A percentile compares a stretch with the other conserved stretches of the same genome.
Conservation (phyloP, 2,113 vertebrate species). For the Physeter macrocephalus region DNA sequence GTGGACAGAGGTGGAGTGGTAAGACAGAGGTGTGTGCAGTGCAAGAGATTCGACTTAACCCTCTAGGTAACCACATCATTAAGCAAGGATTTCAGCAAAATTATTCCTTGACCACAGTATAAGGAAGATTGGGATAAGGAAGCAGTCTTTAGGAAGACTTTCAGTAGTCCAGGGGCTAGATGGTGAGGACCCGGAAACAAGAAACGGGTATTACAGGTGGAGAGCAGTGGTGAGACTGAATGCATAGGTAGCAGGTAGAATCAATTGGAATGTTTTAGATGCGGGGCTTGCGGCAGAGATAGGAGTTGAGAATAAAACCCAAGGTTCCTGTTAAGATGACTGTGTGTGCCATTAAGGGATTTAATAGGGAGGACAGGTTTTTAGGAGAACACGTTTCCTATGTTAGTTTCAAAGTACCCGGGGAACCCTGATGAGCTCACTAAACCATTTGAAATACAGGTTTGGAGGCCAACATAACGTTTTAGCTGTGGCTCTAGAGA, state of each 20-base stretch:
- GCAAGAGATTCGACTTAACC: background rate
- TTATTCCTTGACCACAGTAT: background rate
- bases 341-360: background rate
- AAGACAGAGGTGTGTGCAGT: background rate
- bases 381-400: background rate
- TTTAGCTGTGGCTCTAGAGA: background rate
- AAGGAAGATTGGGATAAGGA: background rate
- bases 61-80: too few relatives aligned
- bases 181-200: background rate
- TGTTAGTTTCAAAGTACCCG: background rate
- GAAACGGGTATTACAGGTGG: background rate
- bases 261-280: background rate
- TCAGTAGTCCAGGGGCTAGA: background rate
- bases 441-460: background rate
- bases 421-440: background rate
- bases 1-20: background rate
- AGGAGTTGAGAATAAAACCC: background rate
- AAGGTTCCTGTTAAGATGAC: background rate
- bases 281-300: background rate
- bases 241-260: background rate
- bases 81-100: background rate
- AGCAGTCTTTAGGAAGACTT: background rate
- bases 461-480: background rate
- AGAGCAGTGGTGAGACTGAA: background rate
- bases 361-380: background rate